These are phyloP conservation scores for Psittacula derbiana DNA, from an alignment of 2,797 vertebrate species.

Conservation along the genomic window DNA sequence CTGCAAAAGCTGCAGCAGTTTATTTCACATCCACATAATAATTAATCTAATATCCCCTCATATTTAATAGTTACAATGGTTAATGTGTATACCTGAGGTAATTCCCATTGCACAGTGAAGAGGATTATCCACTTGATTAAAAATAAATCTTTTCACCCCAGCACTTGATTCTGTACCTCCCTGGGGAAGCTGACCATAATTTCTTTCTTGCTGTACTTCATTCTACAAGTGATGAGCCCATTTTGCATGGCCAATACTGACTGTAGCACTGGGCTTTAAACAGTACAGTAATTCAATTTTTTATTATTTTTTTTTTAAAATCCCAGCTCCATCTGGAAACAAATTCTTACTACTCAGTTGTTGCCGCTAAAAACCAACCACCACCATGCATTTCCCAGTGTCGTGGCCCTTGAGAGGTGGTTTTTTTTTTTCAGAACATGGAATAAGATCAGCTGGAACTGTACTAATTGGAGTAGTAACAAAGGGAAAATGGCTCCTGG, in stretches of 20 bases:
- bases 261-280: neutral
- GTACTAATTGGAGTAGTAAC: neutral
- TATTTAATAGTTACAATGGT: slow-evolving; percentile 47
- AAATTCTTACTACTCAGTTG: neutral
- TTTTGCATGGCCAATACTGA: slow-evolving; percentile 16
- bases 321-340: neutral
- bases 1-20: slow-evolving; percentile 17
- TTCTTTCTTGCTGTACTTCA: slow-evolving; percentile 11
- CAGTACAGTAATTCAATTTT: neutral
- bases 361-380: neutral
- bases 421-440: neutral
- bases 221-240: slow-evolving; percentile 34
- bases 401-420: neutral
- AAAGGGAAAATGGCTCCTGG: neutral
- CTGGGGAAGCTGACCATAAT: slow-evolving; percentile 60
- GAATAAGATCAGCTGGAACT: neutral
- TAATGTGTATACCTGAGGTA: slow-evolving; percentile 62
- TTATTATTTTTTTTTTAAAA: neutral
- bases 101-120: slow-evolving; percentile 40
- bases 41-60: slow-evolving; percentile 62
- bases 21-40: slow-evolving; percentile 51
- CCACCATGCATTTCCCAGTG: neutral
- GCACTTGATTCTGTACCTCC: slow-evolving; percentile 36
- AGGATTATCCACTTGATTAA: slow-evolving; percentile 67
- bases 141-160: slow-evolving; percentile 69